Conservation (phyloP, 1,140 invertebrate genomes). For the Eurosta solidaginis region DNA sequence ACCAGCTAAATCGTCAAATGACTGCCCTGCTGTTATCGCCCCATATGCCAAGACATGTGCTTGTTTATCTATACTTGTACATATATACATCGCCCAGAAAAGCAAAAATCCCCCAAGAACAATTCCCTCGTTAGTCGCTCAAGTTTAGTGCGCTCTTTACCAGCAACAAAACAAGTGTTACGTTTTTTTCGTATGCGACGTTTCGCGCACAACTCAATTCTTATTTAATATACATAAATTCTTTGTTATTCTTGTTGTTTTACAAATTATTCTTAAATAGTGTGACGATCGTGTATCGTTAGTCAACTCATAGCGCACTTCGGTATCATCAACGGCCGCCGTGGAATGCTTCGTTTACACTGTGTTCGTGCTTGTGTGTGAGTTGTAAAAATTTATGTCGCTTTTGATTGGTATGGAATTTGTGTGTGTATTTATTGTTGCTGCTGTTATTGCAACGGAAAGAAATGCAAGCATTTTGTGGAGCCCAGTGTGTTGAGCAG, state of each 20-base stretch:
- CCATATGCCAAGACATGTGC: no score
- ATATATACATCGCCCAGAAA: no score
- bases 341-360: neutral
- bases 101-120: neutral
- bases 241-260: neutral
- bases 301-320: neutral
- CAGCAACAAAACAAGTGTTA: conserved; percentile 19
- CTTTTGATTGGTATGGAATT: neutral
- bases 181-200: neutral
- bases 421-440: neutral
- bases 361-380: neutral
- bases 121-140: neutral
- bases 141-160: conserved; percentile 8
- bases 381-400: neutral
- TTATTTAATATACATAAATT: neutral
- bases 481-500: neutral
- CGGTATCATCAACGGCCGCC: neutral
- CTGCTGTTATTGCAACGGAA: neutral
- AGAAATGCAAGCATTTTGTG: neutral
- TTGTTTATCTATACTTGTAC: no score
- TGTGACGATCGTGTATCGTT: neutral
- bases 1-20: neutral
- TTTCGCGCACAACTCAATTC: neutral
- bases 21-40: neutral
- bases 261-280: neutral